Evolutionary conservation across 2,888 invertebrate species (phyloP), one percentile per base, ranked within the genome.

Genomic region (Chironomus riparius): DNA sequence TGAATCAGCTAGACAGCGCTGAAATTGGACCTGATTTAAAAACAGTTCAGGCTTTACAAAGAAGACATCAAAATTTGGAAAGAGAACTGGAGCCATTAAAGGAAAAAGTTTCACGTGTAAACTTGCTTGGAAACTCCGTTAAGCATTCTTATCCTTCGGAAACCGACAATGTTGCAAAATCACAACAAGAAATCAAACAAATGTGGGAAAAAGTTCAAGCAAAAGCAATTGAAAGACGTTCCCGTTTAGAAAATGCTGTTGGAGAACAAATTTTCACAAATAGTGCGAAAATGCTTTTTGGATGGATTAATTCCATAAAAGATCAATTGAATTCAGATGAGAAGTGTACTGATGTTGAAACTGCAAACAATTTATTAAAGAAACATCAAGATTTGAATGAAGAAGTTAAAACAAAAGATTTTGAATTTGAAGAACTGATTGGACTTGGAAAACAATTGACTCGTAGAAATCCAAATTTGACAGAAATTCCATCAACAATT

Each of bases 231-330:
- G 92, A 95, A 79, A 86, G 97, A 0, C 88, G 96, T 78, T 89
- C 90, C 0, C 87, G 95, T 69, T 87, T 99, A 47, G 96, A 97
- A 84, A 95, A 94, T 81, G 95, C 97, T 1, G 97, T 98, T 3
- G 98, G 98, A 0, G 92, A 94, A 81, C 97, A 98, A 83, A 94
- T 97, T 81, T 96, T 97, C 83, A 92, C 91, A 81, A 91, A 90
- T 81, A 93, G 94, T 81, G 91, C 92, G 12, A 91, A 92, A 79
- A 92, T 91, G 76, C 85, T 94, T 76, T 85, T 93, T n/a, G 89
- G 88, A 77, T 96, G 96, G 95, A 88, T 93, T 6, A 89, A 89
- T 79, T 89, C 90, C 78, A 90, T 93, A 2, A 92, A 93, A 79
- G 91, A 92, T 79, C 90, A 91, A 76, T 83, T 96, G 74, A 90